Conservation (phyloP, 2,888 invertebrate genomes). For the Aphidoletes aphidimyza region DNA sequence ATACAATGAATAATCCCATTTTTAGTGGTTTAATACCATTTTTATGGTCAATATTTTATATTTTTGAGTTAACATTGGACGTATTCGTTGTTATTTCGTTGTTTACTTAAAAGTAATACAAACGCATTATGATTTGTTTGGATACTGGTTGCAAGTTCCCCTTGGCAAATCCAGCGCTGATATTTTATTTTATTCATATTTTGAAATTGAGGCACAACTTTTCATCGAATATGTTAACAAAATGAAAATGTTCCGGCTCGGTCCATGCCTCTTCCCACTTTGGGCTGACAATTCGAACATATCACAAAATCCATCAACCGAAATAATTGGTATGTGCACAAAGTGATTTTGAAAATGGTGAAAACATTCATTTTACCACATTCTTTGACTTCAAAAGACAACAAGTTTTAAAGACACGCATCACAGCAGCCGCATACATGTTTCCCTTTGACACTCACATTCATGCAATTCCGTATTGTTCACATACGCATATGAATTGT, state of each 20-base stretch:
- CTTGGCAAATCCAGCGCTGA: no score
- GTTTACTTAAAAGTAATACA: background rate
- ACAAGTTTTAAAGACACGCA: no score
- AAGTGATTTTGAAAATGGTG: conserved; percentile 34
- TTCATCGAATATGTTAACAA: no score
- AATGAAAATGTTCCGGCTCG: no score
- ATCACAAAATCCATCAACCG: background rate
- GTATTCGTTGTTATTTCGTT: background rate
- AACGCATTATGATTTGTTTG: background rate
- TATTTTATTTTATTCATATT: no score
- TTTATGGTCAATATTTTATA: conserved; percentile 47
- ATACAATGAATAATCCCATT: conserved; percentile 7
- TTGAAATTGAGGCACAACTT: no score
- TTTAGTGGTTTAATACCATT: conserved; percentile 53
- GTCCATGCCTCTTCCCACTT: no score
- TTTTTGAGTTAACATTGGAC: background rate
- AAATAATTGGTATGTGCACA: conserved; percentile 14
- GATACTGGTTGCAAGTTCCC: no score
- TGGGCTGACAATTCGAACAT: no score
- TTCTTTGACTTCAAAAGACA: conserved; percentile 12
- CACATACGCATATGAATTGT: no score
- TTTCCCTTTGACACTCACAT: background rate
- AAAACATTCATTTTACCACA: conserved; percentile 4
- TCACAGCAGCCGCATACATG: background rate
- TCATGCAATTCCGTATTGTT: background rate